Evolutionary conservation across 2,888 invertebrate genomes (phyloP), one percentile per base, ranked within the genome.

Genomic region (Plebejus argus): DNA sequence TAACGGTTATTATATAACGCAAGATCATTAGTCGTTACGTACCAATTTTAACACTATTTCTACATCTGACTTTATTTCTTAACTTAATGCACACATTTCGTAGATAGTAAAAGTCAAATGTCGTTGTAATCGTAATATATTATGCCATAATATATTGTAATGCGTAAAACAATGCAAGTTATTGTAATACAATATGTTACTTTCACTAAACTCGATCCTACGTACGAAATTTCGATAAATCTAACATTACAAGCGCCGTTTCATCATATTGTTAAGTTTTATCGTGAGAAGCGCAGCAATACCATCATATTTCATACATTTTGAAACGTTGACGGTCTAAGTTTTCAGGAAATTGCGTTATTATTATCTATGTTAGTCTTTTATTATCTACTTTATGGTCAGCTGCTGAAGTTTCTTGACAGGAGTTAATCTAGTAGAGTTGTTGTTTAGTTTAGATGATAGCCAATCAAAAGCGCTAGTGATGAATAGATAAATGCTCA

Each of bases 251-350:
- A 15, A 66, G 66, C 66, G 5, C 15, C 18, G 18, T 71, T 71
- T 71, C 71, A 20, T 71, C 71, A 71, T 15, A 28, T 15, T 33
- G 71, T 39, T 35, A 35, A 70, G 39, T 71, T 71, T 71, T 71
- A 71, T 71, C 71, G 71, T 71, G 71, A 71, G 71, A 71, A 71
- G n/a, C 35, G 20, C 71, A 8, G 71, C 71, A 33, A 66, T 66
- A 66, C 33, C 6, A 66, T 66, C 66, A 66, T 66, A 66, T 66
- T 66, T 66, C 66, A 66, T 66, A 66, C 28, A 33, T 66, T 66
- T 66, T 66, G 66, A 66, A 66, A 66, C 33, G 15, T 28, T 33
- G 28, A 66, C 6, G 28, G 66, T 28, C 33, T 28, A 66, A 66
- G 28, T 66, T 66, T 18, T 66, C 28, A 33, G 66, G 15, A 66